Base-by-base conservation (phyloP, 2,797 vertebrate species). In the Lacerta agilis region DNA sequence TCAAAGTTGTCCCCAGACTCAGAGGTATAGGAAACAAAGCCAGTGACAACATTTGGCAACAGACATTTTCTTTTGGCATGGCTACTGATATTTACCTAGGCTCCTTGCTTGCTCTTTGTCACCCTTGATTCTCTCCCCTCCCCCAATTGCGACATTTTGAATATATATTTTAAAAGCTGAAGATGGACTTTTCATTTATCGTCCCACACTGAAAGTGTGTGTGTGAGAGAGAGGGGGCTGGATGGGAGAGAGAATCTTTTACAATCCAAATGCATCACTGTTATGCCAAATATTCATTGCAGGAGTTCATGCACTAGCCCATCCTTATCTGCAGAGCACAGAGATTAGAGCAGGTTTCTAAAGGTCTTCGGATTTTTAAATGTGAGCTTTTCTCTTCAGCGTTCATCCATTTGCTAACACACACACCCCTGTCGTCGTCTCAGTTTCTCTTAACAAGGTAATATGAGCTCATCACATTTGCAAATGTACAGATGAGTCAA, bases 331-430 rank as follows among this genome's bases (percentile, higher is more conserved):
- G 8, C 64, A 36, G 86, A 77, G 85, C 36, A 25, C 95, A 96
- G 94, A 95, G 93, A 94, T 95, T 86, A 91, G 87, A 94, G 89
- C 87, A 92, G 90, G 92, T 94, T 93, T 92, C 84, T 79, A 88
- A 91, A 91, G 92, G 93, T 91, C 92, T 94, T 89, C 85, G 87
- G 91, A 94, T 92, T 95, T 94, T 92, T 45, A 93, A 91, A 94
- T 81, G 69, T 43, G 43, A 29, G 33, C 61, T 93, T 91, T 78
- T 88, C 85, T 91, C 83, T 94, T 93, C 91, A 87, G 79, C 80
- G 11, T 38, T 27, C 43, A 67, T 80, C n/a, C 45, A 58, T 13
- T 20, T 69, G 43, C 25, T 77, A 72, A 77, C 38, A 67, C 38
- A 2, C 55, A 7, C 69, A 5, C 18, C 13, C 38, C 67, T 84